These are phyloP conservation scores for Silurus asotus DNA, from an alignment of 2,113 vertebrate genomes.

Conservation along the genomic window DNA sequence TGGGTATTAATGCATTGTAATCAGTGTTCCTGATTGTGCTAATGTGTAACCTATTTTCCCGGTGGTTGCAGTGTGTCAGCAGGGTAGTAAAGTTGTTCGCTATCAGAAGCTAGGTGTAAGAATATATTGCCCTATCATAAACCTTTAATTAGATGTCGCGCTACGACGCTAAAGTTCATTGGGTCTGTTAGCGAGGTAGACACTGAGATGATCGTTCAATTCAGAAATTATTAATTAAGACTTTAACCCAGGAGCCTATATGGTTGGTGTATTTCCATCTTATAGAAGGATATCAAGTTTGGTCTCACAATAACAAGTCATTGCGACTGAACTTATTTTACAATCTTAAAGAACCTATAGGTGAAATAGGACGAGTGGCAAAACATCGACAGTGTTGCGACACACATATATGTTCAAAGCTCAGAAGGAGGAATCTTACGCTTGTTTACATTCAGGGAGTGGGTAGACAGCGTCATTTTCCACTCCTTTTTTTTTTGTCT, in stretches of 20 bases:
- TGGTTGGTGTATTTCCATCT: not conserved
- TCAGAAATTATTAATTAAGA: not conserved
- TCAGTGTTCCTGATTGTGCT: conserved; percentile 45
- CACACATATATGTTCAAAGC: conserved; percentile 11
- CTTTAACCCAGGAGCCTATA: not conserved
- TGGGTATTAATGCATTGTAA: conserved; percentile 22
- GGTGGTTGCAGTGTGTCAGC: conserved; percentile 23
- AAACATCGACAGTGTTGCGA: not conserved
- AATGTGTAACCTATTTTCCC: conserved; percentile 43
- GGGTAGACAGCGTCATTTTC: not conserved
- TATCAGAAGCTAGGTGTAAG: conserved; percentile 29
- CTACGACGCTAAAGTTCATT: conserved; percentile 33
- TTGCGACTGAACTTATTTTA: not conserved
- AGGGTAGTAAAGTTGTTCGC: conserved; percentile 5
- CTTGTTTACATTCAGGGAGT: conserved; percentile 35
- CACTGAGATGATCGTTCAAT: not conserved
- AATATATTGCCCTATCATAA: conserved; percentile 49
- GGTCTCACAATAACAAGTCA: not conserved
- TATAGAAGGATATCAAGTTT: not conserved
- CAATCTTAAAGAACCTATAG: not conserved
- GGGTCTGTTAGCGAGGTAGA: conserved; percentile 25
- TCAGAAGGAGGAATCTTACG: not conserved
- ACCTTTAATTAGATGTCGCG: conserved; percentile 40
- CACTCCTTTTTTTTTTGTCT: not conserved
- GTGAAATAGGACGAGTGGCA: not conserved